Conservation (phyloP, 2,113 vertebrate genomes). For the Toxostoma redivivum region DNA sequence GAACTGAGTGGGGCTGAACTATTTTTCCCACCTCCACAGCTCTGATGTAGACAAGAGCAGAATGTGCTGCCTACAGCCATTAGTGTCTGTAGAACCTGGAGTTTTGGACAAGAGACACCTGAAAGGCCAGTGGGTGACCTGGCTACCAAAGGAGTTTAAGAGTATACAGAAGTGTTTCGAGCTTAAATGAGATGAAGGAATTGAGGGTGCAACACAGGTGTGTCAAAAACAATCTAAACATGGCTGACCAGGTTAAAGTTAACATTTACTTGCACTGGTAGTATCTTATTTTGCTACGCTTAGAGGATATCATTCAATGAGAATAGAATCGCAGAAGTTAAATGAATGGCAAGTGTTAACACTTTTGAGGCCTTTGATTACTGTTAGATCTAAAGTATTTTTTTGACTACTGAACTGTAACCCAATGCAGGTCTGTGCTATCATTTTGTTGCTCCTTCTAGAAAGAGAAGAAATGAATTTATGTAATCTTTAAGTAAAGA, state of each 20-base stretch:
- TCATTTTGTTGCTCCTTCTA: not conserved
- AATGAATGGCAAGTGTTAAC: not conserved
- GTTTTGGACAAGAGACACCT: not conserved
- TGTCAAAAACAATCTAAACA: not conserved
- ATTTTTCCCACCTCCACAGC: not conserved
- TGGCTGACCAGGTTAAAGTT: not conserved
- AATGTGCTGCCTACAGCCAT: not conserved
- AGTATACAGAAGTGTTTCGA: not conserved
- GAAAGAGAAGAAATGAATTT: not conserved
- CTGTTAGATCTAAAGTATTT: not conserved
- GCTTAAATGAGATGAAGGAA: not conserved
- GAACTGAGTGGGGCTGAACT: not conserved
- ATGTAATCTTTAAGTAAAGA: not conserved
- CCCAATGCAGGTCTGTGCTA: not conserved
- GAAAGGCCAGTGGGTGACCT: not conserved
- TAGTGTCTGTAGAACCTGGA: not conserved
- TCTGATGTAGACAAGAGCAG: not conserved
- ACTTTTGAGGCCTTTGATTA: not conserved
- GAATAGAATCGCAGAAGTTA: not conserved
- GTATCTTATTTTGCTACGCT: not conserved
- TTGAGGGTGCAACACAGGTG: not conserved
- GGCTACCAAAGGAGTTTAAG: not conserved
- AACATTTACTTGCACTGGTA: not conserved
- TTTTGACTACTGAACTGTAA: not conserved
- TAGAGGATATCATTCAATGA: not conserved